These are phyloP conservation scores for Archips xylosteana DNA, from an alignment of 2,888 invertebrate species.

Conservation along the genomic window DNA sequence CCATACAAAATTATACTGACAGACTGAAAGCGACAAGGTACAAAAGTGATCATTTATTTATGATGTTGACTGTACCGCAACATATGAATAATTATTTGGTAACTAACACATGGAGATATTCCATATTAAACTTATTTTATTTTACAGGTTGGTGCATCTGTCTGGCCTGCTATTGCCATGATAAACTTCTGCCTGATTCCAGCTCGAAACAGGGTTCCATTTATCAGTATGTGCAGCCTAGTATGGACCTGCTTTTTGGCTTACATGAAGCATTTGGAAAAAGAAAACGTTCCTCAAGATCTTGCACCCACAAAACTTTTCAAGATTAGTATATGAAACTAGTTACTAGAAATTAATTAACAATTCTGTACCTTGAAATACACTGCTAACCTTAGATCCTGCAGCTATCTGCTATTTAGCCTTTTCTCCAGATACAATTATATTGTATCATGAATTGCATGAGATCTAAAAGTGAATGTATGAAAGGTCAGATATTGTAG, in stretches of 20 bases:
- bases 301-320: constrained; percentile 54
- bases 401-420: background rate
- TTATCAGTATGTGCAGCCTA: constrained; percentile 91
- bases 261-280: constrained; percentile 90
- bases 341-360: background rate
- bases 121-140: background rate
- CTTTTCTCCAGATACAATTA: background rate
- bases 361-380: background rate
- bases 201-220: constrained; percentile 91
- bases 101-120: too few species aligned
- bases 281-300: constrained; percentile 61
- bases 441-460: background rate
- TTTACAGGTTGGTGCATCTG: constrained; percentile 88
- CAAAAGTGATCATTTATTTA: too few species aligned
- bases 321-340: constrained; percentile 52
- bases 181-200: constrained; percentile 90
- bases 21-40: too few species aligned
- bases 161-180: constrained; percentile 91
- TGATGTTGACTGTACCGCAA: too few species aligned
- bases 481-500: background rate
- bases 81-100: background rate
- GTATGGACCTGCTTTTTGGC: constrained; percentile 93
- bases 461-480: background rate
- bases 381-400: background rate
- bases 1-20: too few species aligned